Conservation (phyloP, 2,797 vertebrate species). For the Odontamblyopus rebecca region DNA sequence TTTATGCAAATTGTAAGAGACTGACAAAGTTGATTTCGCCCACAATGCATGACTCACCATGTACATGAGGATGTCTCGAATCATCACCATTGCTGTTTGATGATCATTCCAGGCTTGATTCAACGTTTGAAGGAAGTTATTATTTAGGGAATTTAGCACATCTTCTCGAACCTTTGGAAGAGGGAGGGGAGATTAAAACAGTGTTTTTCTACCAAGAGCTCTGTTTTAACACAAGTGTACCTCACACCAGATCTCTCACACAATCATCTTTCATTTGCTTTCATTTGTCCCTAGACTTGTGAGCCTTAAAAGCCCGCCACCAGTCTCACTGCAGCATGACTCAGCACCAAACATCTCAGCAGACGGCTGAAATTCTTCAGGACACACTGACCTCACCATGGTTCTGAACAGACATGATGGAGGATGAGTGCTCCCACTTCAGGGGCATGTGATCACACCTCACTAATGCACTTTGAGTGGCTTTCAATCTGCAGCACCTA, state of each 20-base stretch:
- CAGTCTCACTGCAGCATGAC: conserved; percentile 65
- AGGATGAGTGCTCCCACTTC: conserved; percentile 30
- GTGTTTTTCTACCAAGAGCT: background rate
- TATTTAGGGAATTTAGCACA: conserved; percentile 93
- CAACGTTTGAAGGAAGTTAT: conserved; percentile 94
- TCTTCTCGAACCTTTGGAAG: conserved; percentile 88
- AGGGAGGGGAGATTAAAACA: conserved; percentile 16
- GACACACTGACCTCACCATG: conserved; percentile 44
- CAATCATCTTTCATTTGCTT: conserved; percentile 11
- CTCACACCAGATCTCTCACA: background rate
- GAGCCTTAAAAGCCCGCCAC: conserved; percentile 43
- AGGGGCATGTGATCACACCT: conserved; percentile 17
- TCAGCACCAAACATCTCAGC: conserved; percentile 57
- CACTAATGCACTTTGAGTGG: background rate
- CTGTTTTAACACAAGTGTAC: background rate
- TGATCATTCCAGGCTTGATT: conserved; percentile 98
- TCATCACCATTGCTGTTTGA: conserved; percentile 97
- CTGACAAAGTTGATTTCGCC: background rate
- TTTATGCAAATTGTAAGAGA: no score
- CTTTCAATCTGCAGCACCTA: background rate
- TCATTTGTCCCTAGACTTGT: conserved; percentile 14
- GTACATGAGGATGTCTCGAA: conserved; percentile 97
- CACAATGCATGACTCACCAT: conserved; percentile 77
- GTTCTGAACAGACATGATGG: conserved; percentile 36
- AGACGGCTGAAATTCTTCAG: conserved; percentile 50